A percentile compares a stretch with the other conserved stretches of the same genome.
phyloP scores from a whole-genome alignment of 2,797 vertebrate genomes.

The Harpagifer antarcticus region DNA sequence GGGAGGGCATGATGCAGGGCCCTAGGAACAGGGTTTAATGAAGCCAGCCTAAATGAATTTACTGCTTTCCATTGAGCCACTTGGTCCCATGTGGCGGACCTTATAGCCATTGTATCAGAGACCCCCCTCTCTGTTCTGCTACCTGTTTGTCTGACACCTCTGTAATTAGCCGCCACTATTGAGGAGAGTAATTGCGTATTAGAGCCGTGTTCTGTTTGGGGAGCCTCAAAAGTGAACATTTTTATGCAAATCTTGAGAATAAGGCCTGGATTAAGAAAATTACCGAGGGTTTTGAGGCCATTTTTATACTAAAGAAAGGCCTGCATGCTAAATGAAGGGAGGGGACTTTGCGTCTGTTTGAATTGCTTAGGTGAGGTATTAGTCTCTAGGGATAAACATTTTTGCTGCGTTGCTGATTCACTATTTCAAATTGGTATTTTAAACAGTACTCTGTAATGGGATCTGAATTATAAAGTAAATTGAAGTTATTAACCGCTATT shows the following conservation, averaged over 20 bases:
- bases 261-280: constrained; percentile 72
- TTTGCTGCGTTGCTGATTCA: constrained; percentile 76
- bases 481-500: constrained; percentile 78
- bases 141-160: constrained; percentile 84
- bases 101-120: constrained; percentile 68
- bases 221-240: constrained; percentile 74
- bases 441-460: constrained; percentile 68
- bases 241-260: constrained; percentile 77
- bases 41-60: constrained; percentile 84
- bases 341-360: constrained; percentile 50
- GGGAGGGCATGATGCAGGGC: constrained; percentile 63
- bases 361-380: constrained; percentile 63
- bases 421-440: constrained; percentile 79
- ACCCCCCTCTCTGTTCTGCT: constrained; percentile 60
- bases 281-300: constrained; percentile 67
- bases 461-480: constrained; percentile 78
- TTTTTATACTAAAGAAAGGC: constrained; percentile 67
- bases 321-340: constrained; percentile 66
- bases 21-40: constrained; percentile 77
- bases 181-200: constrained; percentile 84
- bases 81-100: constrained; percentile 73
- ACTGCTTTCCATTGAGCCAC: constrained; percentile 77
- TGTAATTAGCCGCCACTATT: constrained; percentile 83
- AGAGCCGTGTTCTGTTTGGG: constrained; percentile 69
- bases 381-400: constrained; percentile 70